A percentile compares a stretch with the other conserved stretches of the same genome.
Evolutionary conservation across 2,113 vertebrate genomes (phyloP).

Genomic region (Oophaga pumilio): DNA sequence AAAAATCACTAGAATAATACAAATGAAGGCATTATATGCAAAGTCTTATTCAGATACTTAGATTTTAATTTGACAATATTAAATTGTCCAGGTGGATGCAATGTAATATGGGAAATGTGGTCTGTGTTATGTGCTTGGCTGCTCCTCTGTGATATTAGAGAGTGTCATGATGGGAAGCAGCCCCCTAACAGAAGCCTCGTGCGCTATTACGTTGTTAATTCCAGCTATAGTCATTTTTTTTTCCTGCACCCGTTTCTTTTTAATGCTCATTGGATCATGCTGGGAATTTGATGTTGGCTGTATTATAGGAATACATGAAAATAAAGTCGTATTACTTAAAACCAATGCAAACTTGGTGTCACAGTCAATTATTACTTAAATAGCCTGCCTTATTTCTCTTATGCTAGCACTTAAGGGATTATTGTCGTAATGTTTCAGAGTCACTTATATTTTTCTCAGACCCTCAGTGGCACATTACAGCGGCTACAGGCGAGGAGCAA

Average conservation of each 20-base stretch:
- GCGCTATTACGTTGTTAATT: slow-evolving; percentile 40
- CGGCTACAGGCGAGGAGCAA: slow-evolving; percentile 66
- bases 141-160: neutral
- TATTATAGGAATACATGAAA: slow-evolving; percentile 67
- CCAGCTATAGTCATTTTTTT: slow-evolving; percentile 34
- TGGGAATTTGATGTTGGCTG: slow-evolving; percentile 63
- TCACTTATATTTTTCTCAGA: slow-evolving; percentile 67
- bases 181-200: neutral
- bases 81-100: slow-evolving; percentile 5
- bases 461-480: slow-evolving; percentile 64
- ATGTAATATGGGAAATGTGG: neutral
- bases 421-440: slow-evolving; percentile 64
- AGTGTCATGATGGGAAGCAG: neutral
- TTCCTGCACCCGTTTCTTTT: neutral
- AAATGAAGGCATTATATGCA: neutral
- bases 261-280: slow-evolving; percentile 50
- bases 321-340: slow-evolving; percentile 66
- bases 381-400: slow-evolving; percentile 63
- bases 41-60: neutral
- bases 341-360: slow-evolving; percentile 61
- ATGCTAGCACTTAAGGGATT: slow-evolving; percentile 66
- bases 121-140: slow-evolving; percentile 3
- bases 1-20: neutral
- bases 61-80: neutral
- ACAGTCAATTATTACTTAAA: slow-evolving; percentile 63